Conservation (phyloP, 2,113 vertebrate species). For the Siniperca knerii region DNA sequence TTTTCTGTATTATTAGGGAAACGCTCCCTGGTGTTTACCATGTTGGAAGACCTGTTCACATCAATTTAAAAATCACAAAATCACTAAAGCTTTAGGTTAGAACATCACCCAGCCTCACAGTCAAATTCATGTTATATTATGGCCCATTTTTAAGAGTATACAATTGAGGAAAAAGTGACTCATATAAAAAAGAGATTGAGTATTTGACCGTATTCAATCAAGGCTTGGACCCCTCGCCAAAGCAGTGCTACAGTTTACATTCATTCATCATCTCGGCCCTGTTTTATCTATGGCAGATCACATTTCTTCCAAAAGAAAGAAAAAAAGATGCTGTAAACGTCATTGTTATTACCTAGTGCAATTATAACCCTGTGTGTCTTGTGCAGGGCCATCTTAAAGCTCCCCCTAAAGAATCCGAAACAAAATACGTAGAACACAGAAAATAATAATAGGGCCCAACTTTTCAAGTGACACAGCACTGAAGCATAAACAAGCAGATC, state of each 20-base stretch:
- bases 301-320: conserved; percentile 48
- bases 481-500: conserved; percentile 31
- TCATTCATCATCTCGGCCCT: conserved; percentile 65
- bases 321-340: conserved; percentile 70
- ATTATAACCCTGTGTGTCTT: conserved; percentile 73
- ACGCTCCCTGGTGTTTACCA: conserved; percentile 32
- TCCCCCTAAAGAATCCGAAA: conserved; percentile 47
- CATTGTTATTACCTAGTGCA: conserved; percentile 78
- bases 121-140: conserved; percentile 32
- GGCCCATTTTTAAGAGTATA: conserved; percentile 37
- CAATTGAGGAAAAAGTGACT: conserved; percentile 33
- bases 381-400: conserved; percentile 69
- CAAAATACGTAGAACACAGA: conserved; percentile 39
- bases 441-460: conserved; percentile 45
- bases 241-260: conserved; percentile 79
- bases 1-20: conserved; percentile 29
- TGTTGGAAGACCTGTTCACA: conserved; percentile 69
- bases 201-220: conserved; percentile 47
- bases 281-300: conserved; percentile 58
- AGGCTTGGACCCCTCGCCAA: conserved; percentile 43
- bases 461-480: conserved; percentile 56
- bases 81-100: conserved; percentile 35
- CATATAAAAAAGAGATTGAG: conserved; percentile 31
- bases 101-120: conserved; percentile 35
- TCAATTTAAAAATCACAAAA: conserved; percentile 32